Evolutionary conservation across 2,113 vertebrate species (phyloP).

Genomic region (Eulacestoma nigropectus): DNA sequence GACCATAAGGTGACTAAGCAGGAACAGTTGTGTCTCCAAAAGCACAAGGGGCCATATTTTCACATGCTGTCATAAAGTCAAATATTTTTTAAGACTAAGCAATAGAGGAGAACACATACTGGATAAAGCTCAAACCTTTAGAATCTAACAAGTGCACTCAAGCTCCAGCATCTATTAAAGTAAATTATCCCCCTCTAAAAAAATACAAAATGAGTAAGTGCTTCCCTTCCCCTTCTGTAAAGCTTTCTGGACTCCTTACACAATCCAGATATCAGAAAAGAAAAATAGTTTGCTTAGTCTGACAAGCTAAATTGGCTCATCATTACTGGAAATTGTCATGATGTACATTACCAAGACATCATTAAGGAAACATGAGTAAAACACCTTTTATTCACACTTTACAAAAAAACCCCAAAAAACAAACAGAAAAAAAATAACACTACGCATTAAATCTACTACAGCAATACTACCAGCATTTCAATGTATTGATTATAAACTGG

Average conservation of each 20-base stretch:
- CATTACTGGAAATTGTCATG: conserved; percentile 80
- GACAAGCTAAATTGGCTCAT: conserved; percentile 57
- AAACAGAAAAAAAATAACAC: conserved; percentile 64
- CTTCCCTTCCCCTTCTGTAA: conserved; percentile 65
- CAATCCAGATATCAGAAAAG: conserved; percentile 63
- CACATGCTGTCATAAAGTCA: conserved; percentile 50
- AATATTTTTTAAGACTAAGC: conserved; percentile 57
- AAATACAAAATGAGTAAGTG: conserved; percentile 73
- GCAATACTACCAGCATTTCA: conserved; percentile 91
- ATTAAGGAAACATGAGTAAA: conserved; percentile 91
- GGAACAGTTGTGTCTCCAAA: conserved; percentile 58
- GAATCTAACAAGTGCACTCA: conserved; percentile 78
- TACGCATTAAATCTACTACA: conserved; percentile 77
- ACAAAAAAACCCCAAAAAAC: conserved; percentile 77
- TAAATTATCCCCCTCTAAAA: conserved; percentile 68
- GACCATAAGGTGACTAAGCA: conserved; percentile 49
- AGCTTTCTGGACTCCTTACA: conserved; percentile 68
- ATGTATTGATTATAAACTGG: conserved; percentile 81
- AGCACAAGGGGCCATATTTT: conserved; percentile 48
- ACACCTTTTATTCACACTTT: conserved; percentile 97
- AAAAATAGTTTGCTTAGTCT: conserved; percentile 58
- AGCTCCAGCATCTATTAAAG: conserved; percentile 74
- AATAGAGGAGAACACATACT: conserved; percentile 67
- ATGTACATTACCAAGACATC: conserved; percentile 88
- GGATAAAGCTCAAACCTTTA: conserved; percentile 80